Evolutionary conservation across 2,888 invertebrate species (phyloP).

Genomic region (Tyria jacobaeae): DNA sequence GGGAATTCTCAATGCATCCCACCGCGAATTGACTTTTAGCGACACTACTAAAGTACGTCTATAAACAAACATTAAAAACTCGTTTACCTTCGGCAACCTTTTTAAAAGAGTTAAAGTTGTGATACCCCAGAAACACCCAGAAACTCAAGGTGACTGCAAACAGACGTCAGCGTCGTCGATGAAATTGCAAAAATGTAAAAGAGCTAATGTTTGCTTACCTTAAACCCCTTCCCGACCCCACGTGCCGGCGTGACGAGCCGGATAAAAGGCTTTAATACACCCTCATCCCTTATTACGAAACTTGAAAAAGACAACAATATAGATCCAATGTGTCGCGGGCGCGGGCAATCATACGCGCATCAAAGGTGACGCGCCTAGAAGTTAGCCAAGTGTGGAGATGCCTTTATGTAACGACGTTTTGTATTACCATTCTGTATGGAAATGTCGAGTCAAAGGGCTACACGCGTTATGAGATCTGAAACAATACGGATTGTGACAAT

Average conservation of each 20-base stretch:
- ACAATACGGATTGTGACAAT: conserved; percentile 85
- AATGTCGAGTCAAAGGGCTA: conserved; percentile 81
- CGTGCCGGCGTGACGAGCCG: conserved; percentile 84
- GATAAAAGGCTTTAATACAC: conserved; percentile 87
- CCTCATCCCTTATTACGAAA: conserved; percentile 87
- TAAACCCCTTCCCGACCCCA: conserved; percentile 85
- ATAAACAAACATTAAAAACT: conserved; percentile 74
- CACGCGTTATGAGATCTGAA: conserved; percentile 84
- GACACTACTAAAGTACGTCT: conserved; percentile 61
- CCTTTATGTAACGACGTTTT: conserved; percentile 77
- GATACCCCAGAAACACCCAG: conserved; percentile 65
- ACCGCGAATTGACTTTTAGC: conserved; percentile 56
- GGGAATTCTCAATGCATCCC: conserved; percentile 62
- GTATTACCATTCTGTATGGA: conserved; percentile 73
- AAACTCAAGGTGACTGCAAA: conserved; percentile 73
- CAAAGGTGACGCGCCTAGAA: conserved; percentile 80
- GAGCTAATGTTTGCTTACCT: conserved; percentile 87
- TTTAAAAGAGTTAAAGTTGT: conserved; percentile 77
- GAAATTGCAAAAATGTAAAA: conserved; percentile 87
- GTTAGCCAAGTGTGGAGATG: conserved; percentile 82
- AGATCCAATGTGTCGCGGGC: conserved; percentile 86
- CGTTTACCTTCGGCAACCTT: conserved; percentile 76
- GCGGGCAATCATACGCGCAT: conserved; percentile 86
- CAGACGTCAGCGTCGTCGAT: conserved; percentile 80
- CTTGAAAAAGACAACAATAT: conserved; percentile 87